Evolutionary conservation across 2,113 vertebrate genomes (phyloP).

Genomic region (Labeo rohita): DNA sequence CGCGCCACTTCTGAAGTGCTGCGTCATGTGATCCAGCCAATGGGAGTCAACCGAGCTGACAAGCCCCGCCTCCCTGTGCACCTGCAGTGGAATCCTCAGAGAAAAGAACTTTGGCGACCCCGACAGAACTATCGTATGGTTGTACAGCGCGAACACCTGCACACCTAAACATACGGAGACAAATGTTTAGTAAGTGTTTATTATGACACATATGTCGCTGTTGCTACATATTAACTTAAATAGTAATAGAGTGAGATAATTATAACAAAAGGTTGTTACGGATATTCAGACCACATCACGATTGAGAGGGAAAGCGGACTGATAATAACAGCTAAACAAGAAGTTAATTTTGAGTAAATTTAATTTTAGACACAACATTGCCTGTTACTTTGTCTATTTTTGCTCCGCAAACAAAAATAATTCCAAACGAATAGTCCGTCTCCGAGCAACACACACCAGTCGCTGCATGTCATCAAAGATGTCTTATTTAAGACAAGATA

Average conservation of each 20-base stretch:
- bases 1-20: constrained; percentile 93
- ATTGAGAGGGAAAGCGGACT: not conserved
- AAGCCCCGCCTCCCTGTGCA: constrained; percentile 83
- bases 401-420: not conserved
- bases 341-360: not conserved
- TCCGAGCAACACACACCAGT: not conserved
- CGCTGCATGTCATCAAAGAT: no score
- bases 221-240: not conserved
- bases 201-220: not conserved
- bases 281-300: no score
- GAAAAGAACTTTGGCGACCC: constrained; percentile 85
- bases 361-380: not conserved
- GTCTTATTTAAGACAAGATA: no score
- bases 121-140: constrained; percentile 80
- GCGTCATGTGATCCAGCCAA: constrained; percentile 97
- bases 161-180: constrained; percentile 70
- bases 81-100: constrained; percentile 86
- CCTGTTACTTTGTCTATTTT: not conserved
- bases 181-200: constrained; percentile 20
- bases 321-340: not conserved
- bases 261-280: not conserved
- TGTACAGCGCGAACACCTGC: constrained; percentile 91
- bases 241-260: not conserved
- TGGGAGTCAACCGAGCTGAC: constrained; percentile 85
- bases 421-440: not conserved